A percentile compares a stretch with the other conserved stretches of the same genome.
These are phyloP conservation scores for Papilio xuthus DNA, from an alignment of 1,140 invertebrate species.

Conservation along the genomic window DNA sequence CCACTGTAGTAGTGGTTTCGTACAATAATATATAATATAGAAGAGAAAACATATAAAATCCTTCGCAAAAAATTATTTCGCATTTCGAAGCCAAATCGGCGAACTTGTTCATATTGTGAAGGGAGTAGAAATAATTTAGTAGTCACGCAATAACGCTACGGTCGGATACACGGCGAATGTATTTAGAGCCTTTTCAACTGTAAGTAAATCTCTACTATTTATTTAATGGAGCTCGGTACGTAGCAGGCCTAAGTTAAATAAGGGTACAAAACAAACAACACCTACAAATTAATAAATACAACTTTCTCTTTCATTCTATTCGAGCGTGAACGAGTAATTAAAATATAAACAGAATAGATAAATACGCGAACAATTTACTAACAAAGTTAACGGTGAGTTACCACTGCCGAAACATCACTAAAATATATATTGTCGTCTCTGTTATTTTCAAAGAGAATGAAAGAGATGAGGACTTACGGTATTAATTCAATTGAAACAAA, in stretches of 20 bases:
- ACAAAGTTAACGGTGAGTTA: not conserved
- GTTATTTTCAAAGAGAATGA: not conserved
- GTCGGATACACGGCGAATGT: not conserved
- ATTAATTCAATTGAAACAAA: not conserved
- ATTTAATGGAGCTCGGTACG: not conserved
- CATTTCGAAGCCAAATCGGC: not conserved
- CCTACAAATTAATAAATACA: slow-evolving; percentile 25
- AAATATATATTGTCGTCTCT: not conserved
- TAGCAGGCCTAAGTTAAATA: slow-evolving; percentile 1
- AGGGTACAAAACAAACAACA: not conserved
- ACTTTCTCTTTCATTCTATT: not conserved
- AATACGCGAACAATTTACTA: not conserved
- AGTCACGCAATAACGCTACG: slow-evolving; percentile 23
- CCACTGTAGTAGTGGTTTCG: too few species aligned
- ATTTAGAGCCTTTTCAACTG: slow-evolving; percentile 27
- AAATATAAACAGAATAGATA: not conserved
- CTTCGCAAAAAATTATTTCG: not conserved
- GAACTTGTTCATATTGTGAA: not conserved
- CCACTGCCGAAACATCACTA: not conserved
- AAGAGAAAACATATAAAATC: not conserved
- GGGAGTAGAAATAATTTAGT: slow-evolving; percentile 11
- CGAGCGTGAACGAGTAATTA: not conserved
- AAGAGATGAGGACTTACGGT: too few species aligned
- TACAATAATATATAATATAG: not conserved
- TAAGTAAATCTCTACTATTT: slow-evolving; percentile 27